Percentiles rank a stretch among this genome's conserved stretches.
Evolutionary conservation across 2,888 invertebrate genomes (phyloP).

Genomic region (Punctoribates punctum): DNA sequence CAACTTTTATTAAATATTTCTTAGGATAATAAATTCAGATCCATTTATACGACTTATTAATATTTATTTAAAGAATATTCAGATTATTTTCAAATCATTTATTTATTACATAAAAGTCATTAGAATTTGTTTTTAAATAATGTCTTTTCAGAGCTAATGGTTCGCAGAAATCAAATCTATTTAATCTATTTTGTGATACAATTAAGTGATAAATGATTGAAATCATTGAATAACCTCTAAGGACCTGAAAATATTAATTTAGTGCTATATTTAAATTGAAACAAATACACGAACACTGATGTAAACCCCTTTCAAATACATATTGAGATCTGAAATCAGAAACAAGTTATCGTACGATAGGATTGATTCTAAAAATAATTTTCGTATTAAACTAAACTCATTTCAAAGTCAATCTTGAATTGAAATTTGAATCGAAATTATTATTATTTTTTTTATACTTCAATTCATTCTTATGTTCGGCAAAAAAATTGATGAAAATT

Average conservation of each 20-base stretch:
- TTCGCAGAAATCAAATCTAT: not conserved
- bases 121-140: not conserved
- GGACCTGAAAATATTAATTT: constrained; percentile 6
- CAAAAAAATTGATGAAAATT: too few relatives aligned
- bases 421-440: too few relatives aligned
- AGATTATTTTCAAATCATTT: not conserved
- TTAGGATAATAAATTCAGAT: not conserved
- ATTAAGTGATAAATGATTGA: constrained; percentile 36
- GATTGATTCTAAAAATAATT: too few relatives aligned
- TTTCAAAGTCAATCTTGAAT: too few relatives aligned
- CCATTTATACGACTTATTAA: constrained; percentile 10
- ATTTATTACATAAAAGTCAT: not conserved
- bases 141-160: constrained; percentile 14
- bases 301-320: not conserved
- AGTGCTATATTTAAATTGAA: constrained; percentile 10
- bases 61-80: not conserved
- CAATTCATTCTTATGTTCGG: too few relatives aligned
- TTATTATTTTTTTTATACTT: too few relatives aligned
- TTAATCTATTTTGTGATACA: constrained; percentile 25
- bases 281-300: constrained; percentile 7
- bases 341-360: too few relatives aligned
- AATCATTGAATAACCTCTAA: constrained; percentile 24
- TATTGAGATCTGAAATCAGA: too few relatives aligned
- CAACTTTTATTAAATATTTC: not conserved
- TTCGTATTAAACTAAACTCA: too few relatives aligned